Conservation (phyloP, 1,140 invertebrate species). For the Drosophila ironensis region DNA sequence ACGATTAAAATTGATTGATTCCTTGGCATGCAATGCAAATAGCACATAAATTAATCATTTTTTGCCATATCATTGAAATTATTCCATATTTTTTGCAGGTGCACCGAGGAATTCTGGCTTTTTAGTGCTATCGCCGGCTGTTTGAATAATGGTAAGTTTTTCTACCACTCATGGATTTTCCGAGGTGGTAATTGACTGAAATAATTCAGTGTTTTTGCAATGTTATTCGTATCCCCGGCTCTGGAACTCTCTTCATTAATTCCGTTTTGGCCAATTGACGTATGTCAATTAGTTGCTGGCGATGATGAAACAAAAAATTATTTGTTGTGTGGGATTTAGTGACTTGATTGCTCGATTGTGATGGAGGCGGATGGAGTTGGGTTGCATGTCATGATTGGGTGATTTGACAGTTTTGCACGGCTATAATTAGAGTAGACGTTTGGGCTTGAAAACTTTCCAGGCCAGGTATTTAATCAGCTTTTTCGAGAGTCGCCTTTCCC, state of each 20-base stretch:
- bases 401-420: conserved; percentile 15
- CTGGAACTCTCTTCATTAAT: conserved; percentile 50
- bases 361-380: neutral
- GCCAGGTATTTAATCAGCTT: conserved; percentile 52
- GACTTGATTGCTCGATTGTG: conserved; percentile 27
- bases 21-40: neutral
- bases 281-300: conserved; percentile 52
- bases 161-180: conserved; percentile 1
- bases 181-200: conserved; percentile 16
- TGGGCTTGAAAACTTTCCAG: neutral
- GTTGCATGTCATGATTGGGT: conserved; percentile 25
- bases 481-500: conserved; percentile 16
- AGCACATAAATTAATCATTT: neutral
- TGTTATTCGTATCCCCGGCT: neutral
- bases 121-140: conserved; percentile 32
- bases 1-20: too few species aligned
- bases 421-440: neutral
- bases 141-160: conserved; percentile 64
- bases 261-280: conserved; percentile 53
- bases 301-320: conserved; percentile 24
- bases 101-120: conserved; percentile 19
- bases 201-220: conserved; percentile 25
- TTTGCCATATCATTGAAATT: conserved; percentile 8
- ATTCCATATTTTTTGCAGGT: conserved; percentile 38
- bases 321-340: conserved; percentile 26